Percentiles rank a stretch among this genome's conserved stretches.
These are phyloP conservation scores for Daboia siamensis DNA, from an alignment of 2,113 vertebrate genomes.

Conservation along the genomic window DNA sequence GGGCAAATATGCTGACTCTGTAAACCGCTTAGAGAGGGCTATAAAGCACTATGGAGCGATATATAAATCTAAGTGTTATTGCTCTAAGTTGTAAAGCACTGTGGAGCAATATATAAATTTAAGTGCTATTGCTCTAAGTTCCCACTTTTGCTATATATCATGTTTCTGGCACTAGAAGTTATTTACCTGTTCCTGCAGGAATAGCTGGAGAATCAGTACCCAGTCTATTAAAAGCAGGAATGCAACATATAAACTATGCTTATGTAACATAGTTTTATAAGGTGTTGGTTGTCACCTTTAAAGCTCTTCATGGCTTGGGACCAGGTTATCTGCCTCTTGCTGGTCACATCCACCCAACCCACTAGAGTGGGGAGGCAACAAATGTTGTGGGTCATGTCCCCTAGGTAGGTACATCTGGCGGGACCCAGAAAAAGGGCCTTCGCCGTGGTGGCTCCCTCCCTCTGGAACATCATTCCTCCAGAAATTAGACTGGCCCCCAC, in stretches of 20 bases:
- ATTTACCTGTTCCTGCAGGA: not conserved
- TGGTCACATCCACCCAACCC: not conserved
- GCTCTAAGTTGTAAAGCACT: too few relatives aligned
- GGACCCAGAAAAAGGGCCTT: too few relatives aligned
- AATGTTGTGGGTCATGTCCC: too few relatives aligned
- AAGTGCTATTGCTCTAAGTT: too few relatives aligned
- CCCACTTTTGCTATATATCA: not conserved
- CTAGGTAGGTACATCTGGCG: too few relatives aligned
- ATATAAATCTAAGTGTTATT: too few relatives aligned
- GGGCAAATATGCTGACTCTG: too few relatives aligned
- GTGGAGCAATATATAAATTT: too few relatives aligned
- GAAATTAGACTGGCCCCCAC: not conserved
- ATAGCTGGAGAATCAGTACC: not conserved
- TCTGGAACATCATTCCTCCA: not conserved
- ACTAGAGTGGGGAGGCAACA: too few relatives aligned
- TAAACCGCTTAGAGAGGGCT: too few relatives aligned
- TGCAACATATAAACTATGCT: not conserved
- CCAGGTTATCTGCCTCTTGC: not conserved
- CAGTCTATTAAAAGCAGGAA: not conserved
- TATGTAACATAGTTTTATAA: rapidly evolving
- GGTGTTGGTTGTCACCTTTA: not conserved
- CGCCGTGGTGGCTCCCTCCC: too few relatives aligned
- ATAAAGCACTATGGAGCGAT: too few relatives aligned
- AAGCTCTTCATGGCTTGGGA: not conserved
- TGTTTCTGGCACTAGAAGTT: not conserved